Conservation (phyloP, 2,113 vertebrate genomes). For the Bubo scandiacus region DNA sequence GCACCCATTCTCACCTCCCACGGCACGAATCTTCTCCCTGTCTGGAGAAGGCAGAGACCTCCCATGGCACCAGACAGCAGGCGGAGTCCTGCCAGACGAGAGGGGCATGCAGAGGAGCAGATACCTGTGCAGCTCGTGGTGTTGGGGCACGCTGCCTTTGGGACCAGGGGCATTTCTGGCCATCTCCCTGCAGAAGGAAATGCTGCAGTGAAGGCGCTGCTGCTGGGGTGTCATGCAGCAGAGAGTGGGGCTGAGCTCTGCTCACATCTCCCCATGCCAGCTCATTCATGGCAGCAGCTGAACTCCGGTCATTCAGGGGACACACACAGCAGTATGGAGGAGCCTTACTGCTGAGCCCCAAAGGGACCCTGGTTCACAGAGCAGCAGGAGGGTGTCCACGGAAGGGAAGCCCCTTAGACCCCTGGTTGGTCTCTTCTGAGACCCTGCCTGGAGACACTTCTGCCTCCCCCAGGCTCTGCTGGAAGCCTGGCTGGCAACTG, state of each 20-base stretch:
- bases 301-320: too few species aligned
- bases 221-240: too few species aligned
- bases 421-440: background rate
- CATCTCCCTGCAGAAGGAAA: background rate
- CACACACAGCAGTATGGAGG: too few species aligned
- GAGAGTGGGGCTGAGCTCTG: too few species aligned
- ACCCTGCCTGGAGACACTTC: background rate
- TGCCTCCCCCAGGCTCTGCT: background rate
- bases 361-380: too few species aligned
- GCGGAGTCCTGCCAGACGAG: background rate
- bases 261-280: too few species aligned
- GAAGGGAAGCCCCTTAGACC: background rate
- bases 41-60: background rate
- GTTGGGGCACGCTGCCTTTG: rapidly evolving
- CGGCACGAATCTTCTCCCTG: too few species aligned
- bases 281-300: too few species aligned
- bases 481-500: background rate
- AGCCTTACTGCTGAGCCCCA: too few species aligned
- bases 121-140: background rate
- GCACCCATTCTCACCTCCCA: too few species aligned
- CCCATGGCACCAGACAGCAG: too few species aligned
- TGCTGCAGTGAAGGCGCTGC: background rate
- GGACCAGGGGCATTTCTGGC: rapidly evolving
- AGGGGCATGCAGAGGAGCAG: background rate
- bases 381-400: too few species aligned